Evolutionary conservation across 2,113 vertebrate species (phyloP).

Genomic region (Athene noctua): DNA sequence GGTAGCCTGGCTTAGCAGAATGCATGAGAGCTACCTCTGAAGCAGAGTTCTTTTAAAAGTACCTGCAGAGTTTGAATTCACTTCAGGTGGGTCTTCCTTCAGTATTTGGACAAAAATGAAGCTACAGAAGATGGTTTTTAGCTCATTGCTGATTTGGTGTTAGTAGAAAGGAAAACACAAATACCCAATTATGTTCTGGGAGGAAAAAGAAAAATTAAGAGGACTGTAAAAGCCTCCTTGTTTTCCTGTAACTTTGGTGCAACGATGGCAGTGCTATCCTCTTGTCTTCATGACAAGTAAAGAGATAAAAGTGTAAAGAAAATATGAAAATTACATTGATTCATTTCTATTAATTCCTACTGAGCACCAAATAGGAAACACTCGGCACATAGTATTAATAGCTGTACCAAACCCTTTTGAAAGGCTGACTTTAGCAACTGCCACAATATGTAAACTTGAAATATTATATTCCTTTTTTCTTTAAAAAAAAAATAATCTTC

Average conservation of each 20-base stretch:
- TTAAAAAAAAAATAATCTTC: background rate
- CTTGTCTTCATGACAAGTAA: background rate
- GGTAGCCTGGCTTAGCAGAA: background rate
- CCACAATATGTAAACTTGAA: background rate
- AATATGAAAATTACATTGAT: background rate
- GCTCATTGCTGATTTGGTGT: background rate
- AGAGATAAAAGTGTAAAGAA: background rate
- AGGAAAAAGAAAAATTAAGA: background rate
- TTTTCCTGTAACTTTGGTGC: background rate
- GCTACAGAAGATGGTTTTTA: background rate
- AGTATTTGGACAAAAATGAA: constrained; percentile 3
- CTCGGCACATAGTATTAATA: background rate
- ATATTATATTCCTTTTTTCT: background rate
- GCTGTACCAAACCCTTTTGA: background rate
- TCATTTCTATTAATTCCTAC: background rate
- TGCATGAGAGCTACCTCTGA: background rate
- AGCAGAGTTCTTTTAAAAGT: background rate
- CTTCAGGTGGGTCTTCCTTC: background rate
- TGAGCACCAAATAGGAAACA: background rate
- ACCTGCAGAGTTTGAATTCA: constrained; percentile 29
- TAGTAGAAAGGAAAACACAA: background rate
- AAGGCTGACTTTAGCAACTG: background rate
- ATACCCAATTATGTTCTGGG: background rate
- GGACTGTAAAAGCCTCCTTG: background rate
- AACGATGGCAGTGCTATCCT: background rate